Base-by-base conservation (phyloP, 1,140 invertebrate genomes). In the Drosophila ogumai region DNA sequence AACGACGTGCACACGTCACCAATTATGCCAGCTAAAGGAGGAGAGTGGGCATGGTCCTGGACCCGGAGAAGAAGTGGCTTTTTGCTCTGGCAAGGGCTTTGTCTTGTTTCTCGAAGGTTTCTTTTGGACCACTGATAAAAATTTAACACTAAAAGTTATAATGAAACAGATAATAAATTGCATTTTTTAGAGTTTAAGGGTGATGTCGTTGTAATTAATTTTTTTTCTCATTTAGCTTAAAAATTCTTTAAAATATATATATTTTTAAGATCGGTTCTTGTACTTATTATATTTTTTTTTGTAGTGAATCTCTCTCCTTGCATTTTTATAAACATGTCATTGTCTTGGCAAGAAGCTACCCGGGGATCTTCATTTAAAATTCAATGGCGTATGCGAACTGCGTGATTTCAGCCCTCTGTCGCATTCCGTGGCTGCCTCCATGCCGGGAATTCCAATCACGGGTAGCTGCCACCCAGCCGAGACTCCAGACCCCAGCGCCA, bases 361-460 rank as follows among this genome's bases (percentile, higher is more conserved):
- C 47, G 34, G 52, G 63, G 36, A 72, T 73, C 80, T 90, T 88
- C 85, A 88, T 88, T 87, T 90, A 84, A 88, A 90, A 84, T 88
- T 90, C 84, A 90, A 90, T 81, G 64, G 77, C 68, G 85, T 88
- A 75, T 78, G 65, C 73, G 68, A 78, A 66, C 81, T 74, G 73
- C 85, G 85, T 88, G 85, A 88, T 88, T 87, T 86, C 60, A 68
- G 71, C 61, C 55, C 71, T 44, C 56, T 36, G 61, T 54, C 71
- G 82, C 79, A 87, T 82, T 67, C 68, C 68, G 40, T 9, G 52
- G 34, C 52, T 43, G 46, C 32, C 47, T 22, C 49, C 49, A 40
- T 50, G 47, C 55, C 76, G 34, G 41, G 46, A 59, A 87, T 88
- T 87, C 82, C 79, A 82, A 86, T 86, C 82, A 81, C 59, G 69